phyloP scores from a whole-genome alignment of 2,797 vertebrate genomes.

The Pseudopleuronectes americanus region DNA sequence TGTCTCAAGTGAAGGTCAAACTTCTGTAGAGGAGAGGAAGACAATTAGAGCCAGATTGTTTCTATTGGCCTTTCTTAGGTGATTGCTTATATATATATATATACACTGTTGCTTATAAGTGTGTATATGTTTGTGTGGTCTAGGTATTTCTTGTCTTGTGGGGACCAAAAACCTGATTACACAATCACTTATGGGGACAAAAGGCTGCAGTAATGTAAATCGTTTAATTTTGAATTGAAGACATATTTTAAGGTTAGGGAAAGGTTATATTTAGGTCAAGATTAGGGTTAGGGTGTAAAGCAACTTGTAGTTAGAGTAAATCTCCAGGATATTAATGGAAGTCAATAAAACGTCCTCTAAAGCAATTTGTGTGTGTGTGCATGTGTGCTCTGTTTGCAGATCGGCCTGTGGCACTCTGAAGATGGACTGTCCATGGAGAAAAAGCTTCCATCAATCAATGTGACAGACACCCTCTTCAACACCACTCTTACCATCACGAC shows the following conservation, averaged over 20 bases:
- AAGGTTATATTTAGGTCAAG: not conserved
- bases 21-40: slow-evolving; percentile 24
- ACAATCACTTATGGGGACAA: not conserved
- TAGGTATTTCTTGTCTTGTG: too few relatives aligned
- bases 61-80: slow-evolving; percentile 54
- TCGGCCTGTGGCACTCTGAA: slow-evolving; percentile 96
- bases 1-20: slow-evolving; percentile 50
- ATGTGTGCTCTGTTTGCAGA: slow-evolving; percentile 81
- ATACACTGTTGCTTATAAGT: slow-evolving; percentile 1
- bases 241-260: not conserved
- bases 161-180: not conserved
- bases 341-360: too few relatives aligned
- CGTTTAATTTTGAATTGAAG: not conserved
- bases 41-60: slow-evolving; percentile 54
- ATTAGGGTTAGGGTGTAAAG: not conserved
- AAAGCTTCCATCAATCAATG: slow-evolving; percentile 92
- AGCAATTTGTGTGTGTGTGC: slow-evolving; percentile 22
- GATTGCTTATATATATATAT: slow-evolving; percentile 5
- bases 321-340: not conserved
- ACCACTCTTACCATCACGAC: slow-evolving; percentile 96
- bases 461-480: slow-evolving; percentile 97
- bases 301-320: not conserved
- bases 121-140: slow-evolving; percentile 29
- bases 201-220: not conserved
- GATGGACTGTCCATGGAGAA: slow-evolving; percentile 96